phyloP scores from a whole-genome alignment of 2,888 invertebrate genomes.

The Scaptomyza caliginosa region DNA sequence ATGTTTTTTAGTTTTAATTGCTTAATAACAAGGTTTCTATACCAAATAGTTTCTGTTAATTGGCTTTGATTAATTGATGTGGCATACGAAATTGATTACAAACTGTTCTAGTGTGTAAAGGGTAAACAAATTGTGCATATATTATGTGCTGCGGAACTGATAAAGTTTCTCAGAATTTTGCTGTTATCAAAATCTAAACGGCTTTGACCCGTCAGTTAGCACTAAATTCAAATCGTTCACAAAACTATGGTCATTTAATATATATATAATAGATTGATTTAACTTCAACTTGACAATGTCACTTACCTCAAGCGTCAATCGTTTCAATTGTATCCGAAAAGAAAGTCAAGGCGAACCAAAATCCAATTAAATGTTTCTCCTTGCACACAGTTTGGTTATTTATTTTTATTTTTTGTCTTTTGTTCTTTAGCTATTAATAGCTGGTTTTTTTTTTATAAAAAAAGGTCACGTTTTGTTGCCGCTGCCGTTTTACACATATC shows the following conservation, averaged over 20 bases:
- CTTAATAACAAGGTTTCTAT: conserved; percentile 32
- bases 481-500: conserved; percentile 41
- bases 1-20: conserved; percentile 25
- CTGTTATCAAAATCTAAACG: conserved; percentile 11
- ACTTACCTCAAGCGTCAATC: conserved; percentile 58
- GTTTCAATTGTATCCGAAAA: conserved; percentile 49
- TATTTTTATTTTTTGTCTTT: conserved; percentile 13
- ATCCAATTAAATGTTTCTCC: conserved; percentile 69
- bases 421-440: conserved; percentile 52
- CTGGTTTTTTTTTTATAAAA: conserved; percentile 28
- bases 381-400: conserved; percentile 19
- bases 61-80: conserved; percentile 42
- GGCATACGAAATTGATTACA: conserved; percentile 7
- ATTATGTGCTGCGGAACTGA: conserved; percentile 6
- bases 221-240: neutral
- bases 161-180: neutral
- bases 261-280: conserved; percentile 5
- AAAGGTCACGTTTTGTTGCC: conserved; percentile 66
- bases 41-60: conserved; percentile 5
- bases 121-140: conserved; percentile 4
- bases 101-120: neutral
- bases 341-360: conserved; percentile 39
- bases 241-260: neutral
- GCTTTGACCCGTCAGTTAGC: conserved; percentile 6
- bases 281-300: conserved; percentile 11